Conservation (phyloP, 2,113 vertebrate genomes). For the Oncorhynchus kisutch region DNA sequence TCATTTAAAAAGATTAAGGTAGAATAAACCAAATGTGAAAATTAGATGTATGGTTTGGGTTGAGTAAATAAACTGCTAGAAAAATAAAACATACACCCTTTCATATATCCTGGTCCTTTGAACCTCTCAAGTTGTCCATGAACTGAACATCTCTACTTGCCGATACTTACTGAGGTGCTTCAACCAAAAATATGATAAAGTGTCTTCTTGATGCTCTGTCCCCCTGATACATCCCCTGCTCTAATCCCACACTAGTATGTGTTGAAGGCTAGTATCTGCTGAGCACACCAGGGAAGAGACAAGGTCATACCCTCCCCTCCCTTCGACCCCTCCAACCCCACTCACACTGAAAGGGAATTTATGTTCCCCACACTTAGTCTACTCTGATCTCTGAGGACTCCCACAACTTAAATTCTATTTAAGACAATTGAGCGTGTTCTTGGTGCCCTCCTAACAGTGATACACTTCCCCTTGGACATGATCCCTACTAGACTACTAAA, state of each 20-base stretch:
- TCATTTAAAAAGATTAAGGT: neutral
- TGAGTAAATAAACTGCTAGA: neutral
- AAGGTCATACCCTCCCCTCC: conserved; percentile 12
- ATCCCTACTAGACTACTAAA: too few relatives aligned
- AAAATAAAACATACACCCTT: neutral
- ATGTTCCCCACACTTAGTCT: conserved; percentile 14
- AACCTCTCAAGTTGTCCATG: neutral
- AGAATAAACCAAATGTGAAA: neutral
- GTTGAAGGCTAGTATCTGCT: neutral
- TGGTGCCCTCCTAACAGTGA: too few relatives aligned
- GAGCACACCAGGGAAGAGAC: conserved; percentile 7
- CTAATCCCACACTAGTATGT: neutral
- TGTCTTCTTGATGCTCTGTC: neutral
- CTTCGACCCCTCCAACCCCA: conserved; percentile 12
- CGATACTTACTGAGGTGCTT: neutral
- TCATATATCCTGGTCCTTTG: neutral
- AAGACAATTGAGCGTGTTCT: too few relatives aligned
- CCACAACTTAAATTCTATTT: too few relatives aligned
- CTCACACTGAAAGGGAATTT: conserved; percentile 17
- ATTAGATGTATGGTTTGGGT: neutral
- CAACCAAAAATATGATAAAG: neutral
- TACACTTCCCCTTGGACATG: too few relatives aligned
- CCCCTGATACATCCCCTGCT: neutral
- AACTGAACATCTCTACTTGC: neutral
- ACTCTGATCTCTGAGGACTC: too few relatives aligned